Evolutionary conservation across 2,113 vertebrate species (phyloP).

Genomic region (Manacus vitellinus): DNA sequence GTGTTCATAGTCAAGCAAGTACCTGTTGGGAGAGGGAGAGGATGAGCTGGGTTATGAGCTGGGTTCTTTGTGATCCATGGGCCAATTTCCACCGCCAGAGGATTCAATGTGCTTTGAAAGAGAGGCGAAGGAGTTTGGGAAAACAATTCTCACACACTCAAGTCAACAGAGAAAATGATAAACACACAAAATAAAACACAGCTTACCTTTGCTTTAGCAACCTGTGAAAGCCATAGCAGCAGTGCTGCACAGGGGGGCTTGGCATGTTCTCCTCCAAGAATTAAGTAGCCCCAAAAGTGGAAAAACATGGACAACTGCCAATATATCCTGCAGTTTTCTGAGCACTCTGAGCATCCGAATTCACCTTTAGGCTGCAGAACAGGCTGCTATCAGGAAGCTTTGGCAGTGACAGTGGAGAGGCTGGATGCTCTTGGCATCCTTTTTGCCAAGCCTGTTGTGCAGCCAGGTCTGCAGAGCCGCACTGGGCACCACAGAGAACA

Average conservation of each 20-base stretch:
- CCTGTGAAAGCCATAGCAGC: neutral
- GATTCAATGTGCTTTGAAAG: neutral
- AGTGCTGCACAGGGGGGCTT: neutral
- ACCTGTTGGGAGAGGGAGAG: neutral
- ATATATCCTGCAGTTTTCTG: neutral
- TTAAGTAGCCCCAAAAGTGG: neutral
- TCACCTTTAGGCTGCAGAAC: neutral
- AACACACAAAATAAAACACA: neutral
- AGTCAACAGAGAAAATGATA: neutral
- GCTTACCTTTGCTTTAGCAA: neutral
- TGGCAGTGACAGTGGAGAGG: neutral
- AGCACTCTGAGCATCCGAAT: neutral
- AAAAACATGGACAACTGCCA: neutral
- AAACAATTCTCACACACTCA: neutral
- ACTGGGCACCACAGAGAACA: neutral
- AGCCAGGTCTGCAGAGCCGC: rapidly evolving
- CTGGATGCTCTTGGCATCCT: conserved; percentile 18
- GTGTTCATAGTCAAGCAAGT: neutral
- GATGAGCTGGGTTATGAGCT: neutral
- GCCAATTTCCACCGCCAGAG: neutral
- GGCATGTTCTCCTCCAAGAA: neutral
- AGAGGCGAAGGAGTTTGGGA: neutral
- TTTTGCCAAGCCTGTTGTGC: neutral
- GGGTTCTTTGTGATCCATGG: neutral
- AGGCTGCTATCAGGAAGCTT: neutral